A percentile compares a stretch with the other conserved stretches of the same genome.
phyloP scores from a whole-genome alignment of 2,888 invertebrate species.

The Metacarcinus magister region DNA sequence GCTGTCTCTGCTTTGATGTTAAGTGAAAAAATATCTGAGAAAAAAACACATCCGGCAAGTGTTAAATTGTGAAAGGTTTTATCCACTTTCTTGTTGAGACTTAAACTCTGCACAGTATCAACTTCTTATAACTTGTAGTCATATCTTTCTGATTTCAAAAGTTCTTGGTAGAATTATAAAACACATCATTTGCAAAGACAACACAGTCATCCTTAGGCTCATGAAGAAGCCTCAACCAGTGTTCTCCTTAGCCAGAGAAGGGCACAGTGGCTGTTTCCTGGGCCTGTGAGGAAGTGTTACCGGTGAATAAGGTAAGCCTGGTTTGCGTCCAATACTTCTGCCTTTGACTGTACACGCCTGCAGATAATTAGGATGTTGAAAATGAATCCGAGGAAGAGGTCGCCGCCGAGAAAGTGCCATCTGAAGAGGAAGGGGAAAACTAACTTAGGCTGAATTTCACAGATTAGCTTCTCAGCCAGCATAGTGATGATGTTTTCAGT shows the following conservation, averaged over 20 bases:
- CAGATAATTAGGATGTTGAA: conserved; percentile 67
- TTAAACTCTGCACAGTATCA: background rate
- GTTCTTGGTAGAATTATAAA: conserved; percentile 35
- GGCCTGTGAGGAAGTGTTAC: conserved; percentile 70
- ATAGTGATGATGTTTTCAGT: conserved; percentile 7
- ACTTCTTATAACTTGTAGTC: background rate
- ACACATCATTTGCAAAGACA: conserved; percentile 67
- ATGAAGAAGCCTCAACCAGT: conserved; percentile 59
- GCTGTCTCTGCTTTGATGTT: conserved; percentile 69
- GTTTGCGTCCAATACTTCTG: conserved; percentile 73
- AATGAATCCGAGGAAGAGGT: conserved; percentile 67
- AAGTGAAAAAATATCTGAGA: background rate
- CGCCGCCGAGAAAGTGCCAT: conserved; percentile 73
- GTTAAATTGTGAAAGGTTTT: background rate
- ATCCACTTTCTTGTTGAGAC: background rate
- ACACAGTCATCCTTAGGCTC: conserved; percentile 69
- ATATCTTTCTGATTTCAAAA: background rate
- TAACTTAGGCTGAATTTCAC: conserved; percentile 64
- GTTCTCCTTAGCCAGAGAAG: conserved; percentile 58
- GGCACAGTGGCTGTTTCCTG: conserved; percentile 64
- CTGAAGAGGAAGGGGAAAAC: conserved; percentile 72
- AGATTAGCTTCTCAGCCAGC: background rate
- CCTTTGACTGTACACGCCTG: conserved; percentile 76
- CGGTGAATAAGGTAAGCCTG: conserved; percentile 62
- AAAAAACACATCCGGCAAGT: background rate